phyloP scores from a whole-genome alignment of 2,888 invertebrate genomes.

The Synanthedon formicaeformis region DNA sequence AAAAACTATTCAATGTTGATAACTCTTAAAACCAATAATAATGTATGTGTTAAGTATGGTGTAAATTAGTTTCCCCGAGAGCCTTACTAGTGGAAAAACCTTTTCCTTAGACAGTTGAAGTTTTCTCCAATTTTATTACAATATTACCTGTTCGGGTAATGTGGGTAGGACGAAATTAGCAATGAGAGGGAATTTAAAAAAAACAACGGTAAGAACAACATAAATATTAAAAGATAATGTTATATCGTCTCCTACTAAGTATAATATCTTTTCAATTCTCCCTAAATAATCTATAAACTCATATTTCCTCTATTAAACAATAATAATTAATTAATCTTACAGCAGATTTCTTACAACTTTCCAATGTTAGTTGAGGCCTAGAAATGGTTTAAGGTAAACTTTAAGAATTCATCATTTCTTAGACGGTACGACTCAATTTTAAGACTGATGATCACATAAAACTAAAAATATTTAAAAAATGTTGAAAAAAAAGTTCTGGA shows the following conservation, averaged over 20 bases:
- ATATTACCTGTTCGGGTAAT: constrained; percentile 16
- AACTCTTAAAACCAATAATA: constrained; percentile 65
- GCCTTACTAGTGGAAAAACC: constrained; percentile 62
- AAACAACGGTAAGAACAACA: constrained; percentile 12
- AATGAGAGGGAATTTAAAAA: constrained; percentile 6
- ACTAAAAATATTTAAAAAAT: constrained; percentile 32
- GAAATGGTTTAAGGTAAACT: constrained; percentile 43
- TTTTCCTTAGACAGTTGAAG: constrained; percentile 61
- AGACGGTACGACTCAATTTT: constrained; percentile 71
- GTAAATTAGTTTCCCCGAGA: constrained; percentile 66
- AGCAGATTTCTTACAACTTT: constrained; percentile 13
- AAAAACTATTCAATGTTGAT: constrained; percentile 68
- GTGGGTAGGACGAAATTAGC: constrained; percentile 15
- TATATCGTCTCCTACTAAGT: constrained; percentile 41
- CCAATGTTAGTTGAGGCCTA: constrained; percentile 59
- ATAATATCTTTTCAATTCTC: constrained; percentile 29
- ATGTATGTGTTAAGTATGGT: constrained; percentile 59
- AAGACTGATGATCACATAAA: constrained; percentile 66
- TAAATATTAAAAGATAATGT: constrained; percentile 7
- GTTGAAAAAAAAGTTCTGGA: constrained; percentile 27
- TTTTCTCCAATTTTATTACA: constrained; percentile 27
- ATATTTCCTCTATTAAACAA: constrained; percentile 30
- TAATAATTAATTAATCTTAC: constrained; percentile 17
- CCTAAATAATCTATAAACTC: constrained; percentile 21
- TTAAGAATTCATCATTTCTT: constrained; percentile 63